These are phyloP conservation scores for Tachysurus fulvidraco DNA, from an alignment of 2,113 vertebrate genomes.

Conservation along the genomic window DNA sequence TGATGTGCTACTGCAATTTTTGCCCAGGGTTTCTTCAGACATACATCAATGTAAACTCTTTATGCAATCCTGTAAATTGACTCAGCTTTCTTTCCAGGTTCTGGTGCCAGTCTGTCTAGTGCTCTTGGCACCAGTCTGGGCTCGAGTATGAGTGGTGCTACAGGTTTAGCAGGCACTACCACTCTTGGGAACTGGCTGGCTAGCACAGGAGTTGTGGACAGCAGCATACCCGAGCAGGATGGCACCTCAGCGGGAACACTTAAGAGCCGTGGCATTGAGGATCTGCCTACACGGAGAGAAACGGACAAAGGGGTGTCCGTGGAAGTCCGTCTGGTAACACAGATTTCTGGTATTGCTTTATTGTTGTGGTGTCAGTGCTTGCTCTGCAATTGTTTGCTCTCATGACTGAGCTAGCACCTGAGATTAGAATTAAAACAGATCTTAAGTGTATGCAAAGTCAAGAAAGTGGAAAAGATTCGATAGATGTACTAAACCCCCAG, in stretches of 20 bases:
- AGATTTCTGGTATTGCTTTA: neutral
- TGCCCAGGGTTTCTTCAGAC: neutral
- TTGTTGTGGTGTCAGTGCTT: neutral
- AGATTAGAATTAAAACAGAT: conserved; percentile 2
- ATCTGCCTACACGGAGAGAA: conserved; percentile 80
- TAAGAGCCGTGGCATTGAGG: conserved; percentile 75
- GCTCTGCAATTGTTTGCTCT: neutral
- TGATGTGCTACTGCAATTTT: neutral
- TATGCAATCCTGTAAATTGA: conserved; percentile 2
- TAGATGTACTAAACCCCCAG: neutral
- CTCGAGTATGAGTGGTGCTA: conserved; percentile 27
- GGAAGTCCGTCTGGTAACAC: conserved; percentile 83
- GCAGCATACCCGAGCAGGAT: conserved; percentile 68
- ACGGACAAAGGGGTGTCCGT: conserved; percentile 85
- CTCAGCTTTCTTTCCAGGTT: conserved; percentile 34
- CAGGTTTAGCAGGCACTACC: conserved; percentile 49
- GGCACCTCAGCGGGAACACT: conserved; percentile 67
- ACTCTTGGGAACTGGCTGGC: conserved; percentile 70
- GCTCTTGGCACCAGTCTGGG: conserved; percentile 30
- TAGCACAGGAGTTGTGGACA: conserved; percentile 49
- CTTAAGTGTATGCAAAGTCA: neutral
- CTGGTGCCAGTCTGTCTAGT: conserved; percentile 40
- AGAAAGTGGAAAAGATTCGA: neutral
- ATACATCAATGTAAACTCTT: neutral
- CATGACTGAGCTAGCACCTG: neutral